Percentiles rank a stretch among this genome's conserved stretches.
These are phyloP conservation scores for Conus betulinus DNA, from an alignment of 1,140 invertebrate genomes.

Conservation along the genomic window DNA sequence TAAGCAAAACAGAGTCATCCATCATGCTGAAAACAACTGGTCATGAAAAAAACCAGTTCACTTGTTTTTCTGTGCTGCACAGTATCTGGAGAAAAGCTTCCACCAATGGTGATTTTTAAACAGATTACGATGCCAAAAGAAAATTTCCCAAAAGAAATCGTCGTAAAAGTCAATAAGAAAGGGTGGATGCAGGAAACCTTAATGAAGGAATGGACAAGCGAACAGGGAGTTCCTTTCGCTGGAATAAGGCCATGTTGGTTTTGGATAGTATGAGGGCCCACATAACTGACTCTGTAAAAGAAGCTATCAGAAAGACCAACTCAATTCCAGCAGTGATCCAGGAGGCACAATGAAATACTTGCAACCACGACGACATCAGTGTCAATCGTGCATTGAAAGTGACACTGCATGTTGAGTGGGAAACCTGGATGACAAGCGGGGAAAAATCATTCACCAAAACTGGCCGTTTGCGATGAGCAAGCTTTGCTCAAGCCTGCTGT, in stretches of 20 bases:
- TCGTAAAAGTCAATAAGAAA: constrained; percentile 48
- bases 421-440: constrained; percentile 53
- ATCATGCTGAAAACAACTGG: too few species aligned
- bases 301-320: constrained; percentile 17
- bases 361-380: constrained; percentile 66
- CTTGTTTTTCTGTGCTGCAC: too few species aligned
- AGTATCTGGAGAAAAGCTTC: too few species aligned
- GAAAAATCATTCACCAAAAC: constrained; percentile 43
- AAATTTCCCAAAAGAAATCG: constrained; percentile 39
- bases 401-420: constrained; percentile 47
- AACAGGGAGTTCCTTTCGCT: constrained; percentile 33
- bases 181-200: constrained; percentile 62
- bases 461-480: constrained; percentile 31
- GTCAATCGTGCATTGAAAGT: constrained; percentile 68
- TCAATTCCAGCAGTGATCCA: constrained; percentile 49
- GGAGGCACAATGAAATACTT: constrained; percentile 56
- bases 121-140: constrained; percentile 47
- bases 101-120: too few species aligned
- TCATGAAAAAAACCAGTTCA: too few species aligned
- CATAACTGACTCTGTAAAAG: constrained; percentile 31
- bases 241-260: constrained; percentile 38
- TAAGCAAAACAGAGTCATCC: too few species aligned
- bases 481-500: neutral
- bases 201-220: constrained; percentile 48
- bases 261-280: constrained; percentile 39